Percentiles rank a stretch among this genome's conserved stretches.
phyloP scores from a whole-genome alignment of 2,888 invertebrate genomes.

The Fragum fragum region DNA sequence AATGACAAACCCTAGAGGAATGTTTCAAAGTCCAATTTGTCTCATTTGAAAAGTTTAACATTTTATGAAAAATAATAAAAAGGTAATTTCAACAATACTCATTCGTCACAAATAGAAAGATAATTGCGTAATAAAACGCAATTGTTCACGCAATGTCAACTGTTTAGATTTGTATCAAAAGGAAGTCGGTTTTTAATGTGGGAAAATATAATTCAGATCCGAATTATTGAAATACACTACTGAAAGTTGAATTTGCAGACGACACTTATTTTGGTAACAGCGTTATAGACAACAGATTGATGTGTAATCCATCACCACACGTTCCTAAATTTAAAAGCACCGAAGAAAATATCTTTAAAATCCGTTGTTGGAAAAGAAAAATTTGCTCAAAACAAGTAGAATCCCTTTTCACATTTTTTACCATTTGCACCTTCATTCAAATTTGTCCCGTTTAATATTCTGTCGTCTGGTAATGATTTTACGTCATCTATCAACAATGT shows the following conservation, averaged over 20 bases:
- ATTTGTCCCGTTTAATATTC: no score
- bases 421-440: no score
- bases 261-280: background rate
- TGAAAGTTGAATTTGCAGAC: background rate
- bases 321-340: no score
- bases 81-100: background rate
- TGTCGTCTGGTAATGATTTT: no score
- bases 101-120: conserved; percentile 1
- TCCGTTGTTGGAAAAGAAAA: no score
- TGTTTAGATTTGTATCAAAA: background rate
- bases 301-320: no score
- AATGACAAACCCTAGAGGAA: background rate
- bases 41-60: conserved; percentile 1
- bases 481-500: no score
- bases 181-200: background rate
- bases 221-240: background rate
- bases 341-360: no score
- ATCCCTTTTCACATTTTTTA: no score
- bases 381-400: no score
- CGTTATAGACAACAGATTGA: no score
- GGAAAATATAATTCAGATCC: background rate
- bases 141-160: background rate
- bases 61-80: background rate
- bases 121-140: conserved; percentile 1
- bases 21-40: background rate